A percentile compares a stretch with the other conserved stretches of the same genome.
These are phyloP conservation scores for Marisa cornuarietis DNA, from an alignment of 1,140 invertebrate genomes.

Conservation along the genomic window DNA sequence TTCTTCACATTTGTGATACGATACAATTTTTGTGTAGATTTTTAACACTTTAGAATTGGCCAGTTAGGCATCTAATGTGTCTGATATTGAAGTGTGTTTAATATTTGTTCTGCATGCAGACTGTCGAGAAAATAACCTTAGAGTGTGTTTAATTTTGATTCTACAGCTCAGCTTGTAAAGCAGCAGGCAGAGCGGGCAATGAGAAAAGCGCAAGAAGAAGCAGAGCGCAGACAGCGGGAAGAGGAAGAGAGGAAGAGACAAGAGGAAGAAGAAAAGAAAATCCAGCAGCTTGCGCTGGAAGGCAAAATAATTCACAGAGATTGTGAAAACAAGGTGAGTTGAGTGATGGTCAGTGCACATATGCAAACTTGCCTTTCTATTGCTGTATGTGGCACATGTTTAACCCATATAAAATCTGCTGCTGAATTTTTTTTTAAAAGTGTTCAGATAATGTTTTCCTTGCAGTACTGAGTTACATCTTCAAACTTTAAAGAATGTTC, in stretches of 20 bases:
- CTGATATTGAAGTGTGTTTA: neutral
- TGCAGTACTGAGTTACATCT: too few species aligned
- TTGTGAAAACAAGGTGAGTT: slow-evolving; percentile 16
- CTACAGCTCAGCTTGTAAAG: slow-evolving; percentile 56
- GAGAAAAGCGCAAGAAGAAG: slow-evolving; percentile 57
- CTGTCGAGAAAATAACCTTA: neutral
- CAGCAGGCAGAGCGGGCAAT: slow-evolving; percentile 57
- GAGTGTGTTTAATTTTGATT: neutral
- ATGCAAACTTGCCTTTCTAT: neutral
- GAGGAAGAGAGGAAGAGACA: slow-evolving; percentile 65
- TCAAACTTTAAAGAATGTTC: too few species aligned
- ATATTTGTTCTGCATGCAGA: neutral
- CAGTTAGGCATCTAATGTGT: neutral
- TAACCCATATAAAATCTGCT: too few species aligned
- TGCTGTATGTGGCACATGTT: neutral
- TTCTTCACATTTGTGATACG: too few species aligned
- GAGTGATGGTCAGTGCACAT: neutral
- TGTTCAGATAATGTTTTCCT: too few species aligned
- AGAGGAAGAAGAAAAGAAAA: slow-evolving; percentile 71
- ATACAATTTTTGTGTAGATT: too few species aligned
- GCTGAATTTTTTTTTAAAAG: too few species aligned
- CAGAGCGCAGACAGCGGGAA: slow-evolving; percentile 60
- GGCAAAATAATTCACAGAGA: slow-evolving; percentile 36
- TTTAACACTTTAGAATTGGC: too few species aligned
- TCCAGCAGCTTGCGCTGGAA: slow-evolving; percentile 67